Conservation (phyloP, 2,113 vertebrate species). For the Setophaga petechia region DNA sequence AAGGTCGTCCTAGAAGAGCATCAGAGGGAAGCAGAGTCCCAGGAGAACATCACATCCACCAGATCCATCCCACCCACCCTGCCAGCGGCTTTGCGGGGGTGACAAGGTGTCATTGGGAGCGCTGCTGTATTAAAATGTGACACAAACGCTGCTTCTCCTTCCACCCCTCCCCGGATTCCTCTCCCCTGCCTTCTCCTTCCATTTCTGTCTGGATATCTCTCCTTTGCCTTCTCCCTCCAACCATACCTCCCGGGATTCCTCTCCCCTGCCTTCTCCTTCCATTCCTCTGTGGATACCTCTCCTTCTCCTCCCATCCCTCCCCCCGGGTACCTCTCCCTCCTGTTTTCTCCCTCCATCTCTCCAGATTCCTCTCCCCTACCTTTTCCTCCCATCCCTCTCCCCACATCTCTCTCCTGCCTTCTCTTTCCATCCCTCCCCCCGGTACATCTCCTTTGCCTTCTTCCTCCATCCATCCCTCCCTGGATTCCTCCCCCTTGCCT, state of each 20-base stretch:
- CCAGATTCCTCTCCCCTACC: fast-evolving
- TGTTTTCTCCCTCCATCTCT: no score
- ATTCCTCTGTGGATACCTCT: no score
- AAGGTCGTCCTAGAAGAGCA: not conserved
- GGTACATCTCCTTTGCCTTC: no score
- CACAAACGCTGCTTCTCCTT: not conserved
- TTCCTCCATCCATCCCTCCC: no score
- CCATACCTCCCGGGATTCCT: no score
- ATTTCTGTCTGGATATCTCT: fast-evolving
- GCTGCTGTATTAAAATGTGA: not conserved
- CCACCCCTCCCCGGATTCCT: fast-evolving
- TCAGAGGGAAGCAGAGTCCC: not conserved
- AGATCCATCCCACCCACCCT: not conserved
- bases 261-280: no score
- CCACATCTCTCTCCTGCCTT: not conserved
- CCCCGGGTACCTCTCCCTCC: not conserved
- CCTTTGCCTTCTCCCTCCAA: no score
- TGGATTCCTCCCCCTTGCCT: not conserved
- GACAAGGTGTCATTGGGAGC: not conserved
- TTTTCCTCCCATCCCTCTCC: no score
- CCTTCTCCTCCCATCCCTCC: not conserved
- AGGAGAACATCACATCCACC: not conserved
- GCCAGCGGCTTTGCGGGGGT: fast-evolving
- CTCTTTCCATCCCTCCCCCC: no score
- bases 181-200: not conserved